phyloP scores from a whole-genome alignment of 2,888 invertebrate genomes.

The Salpingus planirostris region DNA sequence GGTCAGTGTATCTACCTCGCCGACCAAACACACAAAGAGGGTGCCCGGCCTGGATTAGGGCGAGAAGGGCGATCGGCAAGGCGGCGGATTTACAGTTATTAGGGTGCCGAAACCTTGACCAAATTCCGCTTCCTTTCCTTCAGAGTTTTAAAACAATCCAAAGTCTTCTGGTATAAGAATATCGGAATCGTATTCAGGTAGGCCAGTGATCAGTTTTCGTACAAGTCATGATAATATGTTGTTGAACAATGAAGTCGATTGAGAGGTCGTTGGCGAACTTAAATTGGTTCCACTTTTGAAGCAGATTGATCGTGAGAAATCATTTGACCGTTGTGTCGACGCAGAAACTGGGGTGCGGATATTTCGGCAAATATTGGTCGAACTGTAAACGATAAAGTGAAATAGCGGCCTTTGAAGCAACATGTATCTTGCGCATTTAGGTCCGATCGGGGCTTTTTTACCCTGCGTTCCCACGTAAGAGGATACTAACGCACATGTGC shows the following conservation, averaged over 20 bases:
- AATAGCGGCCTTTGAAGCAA: conserved; percentile 28
- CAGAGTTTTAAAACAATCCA: too few relatives aligned
- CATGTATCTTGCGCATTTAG: conserved; percentile 25
- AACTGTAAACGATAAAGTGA: conserved; percentile 31
- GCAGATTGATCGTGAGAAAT: too few relatives aligned
- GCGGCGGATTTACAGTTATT: too few relatives aligned
- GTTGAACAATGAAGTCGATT: too few relatives aligned
- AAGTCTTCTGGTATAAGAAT: too few relatives aligned
- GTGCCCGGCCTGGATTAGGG: conserved; percentile 10
- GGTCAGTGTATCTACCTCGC: conserved; percentile 27
- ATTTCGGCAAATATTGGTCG: conserved; percentile 38
- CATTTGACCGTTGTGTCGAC: too few relatives aligned
- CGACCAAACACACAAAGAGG: conserved; percentile 10
- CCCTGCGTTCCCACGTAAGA: conserved; percentile 36
- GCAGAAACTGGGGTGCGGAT: too few relatives aligned
- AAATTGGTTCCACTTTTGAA: too few relatives aligned
- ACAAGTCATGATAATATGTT: too few relatives aligned
- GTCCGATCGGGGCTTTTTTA: conserved; percentile 31
- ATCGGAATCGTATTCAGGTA: too few relatives aligned
- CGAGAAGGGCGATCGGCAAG: conserved; percentile 12
- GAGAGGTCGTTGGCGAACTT: too few relatives aligned
- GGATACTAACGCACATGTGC: conserved; percentile 38
- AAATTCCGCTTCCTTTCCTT: conserved; percentile 28
- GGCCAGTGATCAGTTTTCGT: too few relatives aligned
- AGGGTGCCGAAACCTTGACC: conserved; percentile 27